phyloP scores from a whole-genome alignment of 1,140 invertebrate species.

The Cydia amplana region DNA sequence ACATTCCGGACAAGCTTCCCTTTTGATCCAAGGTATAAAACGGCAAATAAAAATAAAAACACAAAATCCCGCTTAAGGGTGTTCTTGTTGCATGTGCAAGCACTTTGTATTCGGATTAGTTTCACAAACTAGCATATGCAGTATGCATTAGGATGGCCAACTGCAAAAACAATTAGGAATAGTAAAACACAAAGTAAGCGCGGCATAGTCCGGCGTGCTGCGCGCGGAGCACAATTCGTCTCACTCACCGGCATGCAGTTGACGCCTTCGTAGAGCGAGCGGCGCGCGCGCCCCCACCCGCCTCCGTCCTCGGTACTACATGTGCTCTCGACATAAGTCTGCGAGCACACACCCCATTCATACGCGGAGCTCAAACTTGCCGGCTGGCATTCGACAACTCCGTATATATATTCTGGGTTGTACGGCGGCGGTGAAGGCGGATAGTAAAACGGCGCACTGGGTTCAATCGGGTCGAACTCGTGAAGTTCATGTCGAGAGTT shows the following conservation, averaged over 20 bases:
- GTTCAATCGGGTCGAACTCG: slow-evolving; percentile 49
- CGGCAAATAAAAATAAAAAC: slow-evolving; percentile 47
- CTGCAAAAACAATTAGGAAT: slow-evolving; percentile 24
- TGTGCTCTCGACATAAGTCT: slow-evolving; percentile 46
- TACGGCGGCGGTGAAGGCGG: slow-evolving; percentile 58
- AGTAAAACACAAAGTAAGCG: slow-evolving; percentile 46
- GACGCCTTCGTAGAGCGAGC: slow-evolving; percentile 70
- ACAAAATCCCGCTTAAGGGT: slow-evolving; percentile 41
- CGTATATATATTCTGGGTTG: slow-evolving; percentile 60
- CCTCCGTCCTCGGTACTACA: slow-evolving; percentile 47
- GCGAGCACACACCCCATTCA: slow-evolving; percentile 43
- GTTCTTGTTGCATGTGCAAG: not conserved
- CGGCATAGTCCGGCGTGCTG: slow-evolving; percentile 50
- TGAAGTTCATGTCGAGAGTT: slow-evolving; percentile 46
- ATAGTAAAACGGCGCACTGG: slow-evolving; percentile 54
- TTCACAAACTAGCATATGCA: not conserved
- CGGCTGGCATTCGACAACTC: slow-evolving; percentile 43
- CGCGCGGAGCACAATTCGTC: slow-evolving; percentile 54
- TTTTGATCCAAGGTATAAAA: slow-evolving; percentile 59
- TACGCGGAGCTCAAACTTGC: slow-evolving; percentile 37
- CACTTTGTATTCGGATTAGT: not conserved
- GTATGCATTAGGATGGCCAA: not conserved
- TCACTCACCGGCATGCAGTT: slow-evolving; percentile 71
- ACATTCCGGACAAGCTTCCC: slow-evolving; percentile 64
- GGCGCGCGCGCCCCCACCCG: slow-evolving; percentile 52